Conservation (phyloP, 2,797 vertebrate species). For the Cuniculus paca region DNA sequence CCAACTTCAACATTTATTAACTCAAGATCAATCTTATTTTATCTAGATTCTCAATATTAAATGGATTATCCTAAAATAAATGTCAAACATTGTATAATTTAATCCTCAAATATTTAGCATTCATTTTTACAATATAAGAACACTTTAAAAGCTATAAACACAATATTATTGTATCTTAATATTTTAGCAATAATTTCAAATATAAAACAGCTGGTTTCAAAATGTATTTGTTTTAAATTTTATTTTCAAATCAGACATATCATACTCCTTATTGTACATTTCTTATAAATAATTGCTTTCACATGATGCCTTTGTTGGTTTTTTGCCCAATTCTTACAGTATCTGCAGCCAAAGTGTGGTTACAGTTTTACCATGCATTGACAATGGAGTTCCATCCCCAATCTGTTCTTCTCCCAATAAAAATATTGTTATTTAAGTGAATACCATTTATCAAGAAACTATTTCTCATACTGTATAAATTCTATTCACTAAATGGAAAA, state of each 20-base stretch:
- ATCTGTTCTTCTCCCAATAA: background rate
- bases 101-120: constrained; percentile 6
- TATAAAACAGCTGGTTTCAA: background rate
- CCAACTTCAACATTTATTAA: background rate
- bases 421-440: background rate
- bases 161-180: constrained; percentile 6
- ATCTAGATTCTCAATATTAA: background rate
- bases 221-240: background rate
- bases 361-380: background rate
- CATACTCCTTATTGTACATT: background rate
- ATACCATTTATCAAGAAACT: background rate
- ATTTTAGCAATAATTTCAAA: constrained; percentile 60
- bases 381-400: background rate
- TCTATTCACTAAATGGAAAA: background rate
- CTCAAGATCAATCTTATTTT: background rate
- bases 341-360: background rate
- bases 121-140: constrained; percentile 51
- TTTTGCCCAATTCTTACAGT: background rate
- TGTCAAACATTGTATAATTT: background rate
- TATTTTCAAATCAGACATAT: background rate
- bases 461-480: background rate
- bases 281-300: background rate
- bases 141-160: constrained; percentile 7
- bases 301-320: background rate
- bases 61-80: constrained; percentile 20